phyloP scores from a whole-genome alignment of 2,888 invertebrate genomes.

The Strigamia maritima region DNA sequence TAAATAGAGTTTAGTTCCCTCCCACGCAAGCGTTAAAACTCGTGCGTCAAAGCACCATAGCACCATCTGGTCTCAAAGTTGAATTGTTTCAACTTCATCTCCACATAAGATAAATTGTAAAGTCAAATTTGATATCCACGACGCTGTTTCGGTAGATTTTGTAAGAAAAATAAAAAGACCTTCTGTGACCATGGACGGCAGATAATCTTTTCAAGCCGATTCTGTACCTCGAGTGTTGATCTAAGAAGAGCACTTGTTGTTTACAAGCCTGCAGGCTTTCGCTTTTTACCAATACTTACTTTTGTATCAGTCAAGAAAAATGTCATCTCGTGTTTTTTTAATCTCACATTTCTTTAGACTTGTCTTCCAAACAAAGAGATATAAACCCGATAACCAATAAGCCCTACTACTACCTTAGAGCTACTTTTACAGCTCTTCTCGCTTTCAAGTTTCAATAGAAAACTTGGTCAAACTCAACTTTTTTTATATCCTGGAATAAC shows the following conservation, averaged over 20 bases:
- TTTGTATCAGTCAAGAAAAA: background rate
- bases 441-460: background rate
- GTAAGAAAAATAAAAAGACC: background rate
- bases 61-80: no score
- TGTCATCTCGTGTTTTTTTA: background rate
- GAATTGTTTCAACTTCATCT: no score
- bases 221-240: background rate
- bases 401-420: background rate
- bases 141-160: no score
- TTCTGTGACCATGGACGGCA: background rate
- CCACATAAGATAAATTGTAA: background rate
- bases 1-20: no score
- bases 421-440: background rate
- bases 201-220: background rate
- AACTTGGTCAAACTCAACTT: background rate
- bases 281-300: background rate
- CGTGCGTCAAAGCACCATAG: no score
- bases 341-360: background rate
- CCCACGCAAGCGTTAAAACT: no score
- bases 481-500: no score
- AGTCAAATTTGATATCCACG: background rate
- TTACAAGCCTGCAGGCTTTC: background rate
- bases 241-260: background rate
- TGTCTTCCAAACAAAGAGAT: background rate
- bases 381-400: conserved; percentile 21